Conservation (phyloP, 2,113 vertebrate genomes). For the Fulmarus glacialis region DNA sequence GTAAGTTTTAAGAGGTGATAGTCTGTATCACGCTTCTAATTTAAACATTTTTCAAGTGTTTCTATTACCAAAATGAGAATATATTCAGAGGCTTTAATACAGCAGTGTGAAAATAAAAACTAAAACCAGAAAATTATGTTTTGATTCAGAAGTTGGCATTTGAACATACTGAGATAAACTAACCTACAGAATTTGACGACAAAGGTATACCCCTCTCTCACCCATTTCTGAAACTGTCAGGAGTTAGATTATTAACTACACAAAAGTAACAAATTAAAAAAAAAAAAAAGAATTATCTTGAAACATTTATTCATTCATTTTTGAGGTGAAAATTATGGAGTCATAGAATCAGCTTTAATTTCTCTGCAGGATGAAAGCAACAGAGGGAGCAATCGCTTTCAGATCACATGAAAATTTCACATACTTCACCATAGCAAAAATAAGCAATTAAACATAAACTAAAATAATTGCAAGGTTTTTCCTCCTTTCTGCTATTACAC, state of each 20-base stretch:
- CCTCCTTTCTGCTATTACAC: not conserved
- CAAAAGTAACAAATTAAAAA: not conserved
- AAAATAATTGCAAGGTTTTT: not conserved
- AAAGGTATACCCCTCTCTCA: not conserved
- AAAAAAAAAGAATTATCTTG: not conserved
- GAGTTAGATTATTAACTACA: not conserved
- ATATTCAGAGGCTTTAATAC: slow-evolving; percentile 37
- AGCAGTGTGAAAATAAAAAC: slow-evolving; percentile 18
- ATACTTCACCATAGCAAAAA: not conserved
- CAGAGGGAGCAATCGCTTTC: not conserved
- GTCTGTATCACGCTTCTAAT: not conserved
- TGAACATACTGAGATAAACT: not conserved
- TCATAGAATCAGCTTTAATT: not conserved
- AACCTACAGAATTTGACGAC: not conserved
- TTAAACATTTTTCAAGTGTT: slow-evolving; percentile 47
- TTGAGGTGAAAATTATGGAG: not conserved
- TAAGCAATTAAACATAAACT: not conserved
- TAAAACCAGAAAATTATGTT: not conserved
- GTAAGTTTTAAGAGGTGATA: slow-evolving; percentile 20
- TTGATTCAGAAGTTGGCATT: slow-evolving; percentile 32
- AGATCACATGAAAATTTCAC: not conserved
- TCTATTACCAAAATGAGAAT: slow-evolving; percentile 33
- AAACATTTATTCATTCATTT: not conserved
- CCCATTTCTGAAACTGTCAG: not conserved
- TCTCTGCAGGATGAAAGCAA: not conserved